Evolutionary conservation across 2,888 invertebrate species (phyloP).

Genomic region (Tetanocera ferruginea): DNA sequence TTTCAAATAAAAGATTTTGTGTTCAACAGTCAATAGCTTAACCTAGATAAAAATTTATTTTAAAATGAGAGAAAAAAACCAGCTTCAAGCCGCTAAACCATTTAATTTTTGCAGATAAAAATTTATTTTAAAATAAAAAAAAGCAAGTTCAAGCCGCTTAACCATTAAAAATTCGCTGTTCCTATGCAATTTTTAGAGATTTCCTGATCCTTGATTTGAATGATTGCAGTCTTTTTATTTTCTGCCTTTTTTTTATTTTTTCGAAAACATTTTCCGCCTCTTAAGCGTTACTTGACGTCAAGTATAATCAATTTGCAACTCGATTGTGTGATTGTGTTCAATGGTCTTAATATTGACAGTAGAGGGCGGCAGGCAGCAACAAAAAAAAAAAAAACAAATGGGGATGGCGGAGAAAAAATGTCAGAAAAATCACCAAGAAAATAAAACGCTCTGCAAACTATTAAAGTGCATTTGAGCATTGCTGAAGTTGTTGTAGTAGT

Average conservation of each 20-base stretch:
- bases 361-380: neutral
- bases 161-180: too few species aligned
- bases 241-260: neutral
- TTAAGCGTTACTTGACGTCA: constrained; percentile 16
- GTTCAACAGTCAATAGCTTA: too few species aligned
- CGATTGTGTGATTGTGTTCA: constrained; percentile 47
- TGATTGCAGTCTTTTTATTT: too few species aligned
- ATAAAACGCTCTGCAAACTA: constrained; percentile 19
- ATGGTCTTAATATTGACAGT: constrained; percentile 4
- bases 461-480: constrained; percentile 23
- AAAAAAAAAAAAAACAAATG: neutral
- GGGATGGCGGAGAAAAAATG: neutral
- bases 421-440: neutral
- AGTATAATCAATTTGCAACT: constrained; percentile 49
- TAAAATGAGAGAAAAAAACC: too few species aligned
- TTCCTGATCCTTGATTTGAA: too few species aligned
- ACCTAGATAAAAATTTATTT: too few species aligned
- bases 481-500: neutral
- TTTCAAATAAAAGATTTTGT: too few species aligned
- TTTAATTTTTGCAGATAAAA: too few species aligned
- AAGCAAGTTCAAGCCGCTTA: too few species aligned
- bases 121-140: too few species aligned
- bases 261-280: neutral
- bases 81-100: too few species aligned
- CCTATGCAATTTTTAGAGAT: too few species aligned